Percentiles rank a stretch among this genome's conserved stretches.
Conservation (phyloP, 2,113 vertebrate species). For the Neotoma lepida region DNA sequence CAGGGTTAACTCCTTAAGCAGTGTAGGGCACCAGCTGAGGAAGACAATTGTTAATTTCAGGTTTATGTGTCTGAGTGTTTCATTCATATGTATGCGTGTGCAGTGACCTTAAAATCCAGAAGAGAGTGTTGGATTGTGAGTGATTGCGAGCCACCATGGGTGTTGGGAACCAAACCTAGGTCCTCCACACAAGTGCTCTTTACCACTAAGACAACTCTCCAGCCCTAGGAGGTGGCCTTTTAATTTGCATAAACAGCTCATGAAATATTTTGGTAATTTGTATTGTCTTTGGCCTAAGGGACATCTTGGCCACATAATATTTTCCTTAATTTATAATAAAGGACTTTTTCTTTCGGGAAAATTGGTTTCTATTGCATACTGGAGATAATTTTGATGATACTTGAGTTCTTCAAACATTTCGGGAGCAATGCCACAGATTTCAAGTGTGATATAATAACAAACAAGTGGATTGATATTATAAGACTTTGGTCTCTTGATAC, state of each 20-base stretch:
- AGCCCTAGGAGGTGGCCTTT: background rate
- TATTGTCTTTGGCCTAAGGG: constrained; percentile 30
- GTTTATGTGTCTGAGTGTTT: background rate
- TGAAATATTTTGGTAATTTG: constrained; percentile 20
- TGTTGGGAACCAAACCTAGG: background rate
- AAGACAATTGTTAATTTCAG: background rate
- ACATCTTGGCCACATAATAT: constrained; percentile 49
- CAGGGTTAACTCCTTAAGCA: background rate
- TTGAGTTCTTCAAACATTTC: constrained; percentile 35
- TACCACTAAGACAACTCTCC: background rate
- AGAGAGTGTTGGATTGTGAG: background rate
- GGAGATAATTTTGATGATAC: constrained; percentile 38
- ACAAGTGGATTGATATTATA: background rate
- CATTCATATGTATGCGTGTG: background rate
- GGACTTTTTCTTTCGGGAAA: constrained; percentile 40
- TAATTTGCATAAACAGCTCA: constrained; percentile 18
- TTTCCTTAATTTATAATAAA: constrained; percentile 25
- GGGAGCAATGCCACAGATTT: constrained; percentile 51
- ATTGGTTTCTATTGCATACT: background rate
- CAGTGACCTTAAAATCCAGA: background rate
- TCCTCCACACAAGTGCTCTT: background rate
- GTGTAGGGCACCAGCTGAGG: background rate
- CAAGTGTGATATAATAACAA: background rate
- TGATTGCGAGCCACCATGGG: background rate
- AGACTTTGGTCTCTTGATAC: background rate